Evolutionary conservation across 37 sponge, comb jelly and placozoan genomes (phyloP).

Genomic region (Aphrocallistes beatrix): DNA sequence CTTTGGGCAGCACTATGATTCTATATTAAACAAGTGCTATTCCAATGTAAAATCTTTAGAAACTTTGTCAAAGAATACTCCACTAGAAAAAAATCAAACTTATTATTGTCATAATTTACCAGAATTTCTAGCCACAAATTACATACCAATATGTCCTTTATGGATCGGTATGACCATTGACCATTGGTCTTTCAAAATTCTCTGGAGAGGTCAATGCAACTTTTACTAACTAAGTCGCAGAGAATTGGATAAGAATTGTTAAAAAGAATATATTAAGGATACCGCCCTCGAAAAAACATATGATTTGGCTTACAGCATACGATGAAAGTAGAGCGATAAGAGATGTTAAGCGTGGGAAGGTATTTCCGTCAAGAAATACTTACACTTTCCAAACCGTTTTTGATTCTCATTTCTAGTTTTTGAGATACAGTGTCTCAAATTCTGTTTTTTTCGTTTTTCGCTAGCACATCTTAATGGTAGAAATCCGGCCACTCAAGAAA

Average conservation of each 20-base stretch:
- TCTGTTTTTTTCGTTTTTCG: too few relatives aligned
- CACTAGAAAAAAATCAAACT: not conserved
- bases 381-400: too few relatives aligned
- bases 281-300: not conserved
- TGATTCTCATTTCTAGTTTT: too few relatives aligned
- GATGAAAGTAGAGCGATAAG: too few relatives aligned
- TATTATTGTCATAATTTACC: not conserved
- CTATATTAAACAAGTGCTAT: not conserved
- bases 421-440: too few relatives aligned
- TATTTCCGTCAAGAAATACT: too few relatives aligned
- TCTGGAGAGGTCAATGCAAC: not conserved
- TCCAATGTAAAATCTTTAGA: not conserved
- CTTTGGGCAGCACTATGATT: not conserved
- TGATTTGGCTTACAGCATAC: too few relatives aligned
- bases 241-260: not conserved
- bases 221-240: not conserved
- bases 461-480: too few relatives aligned
- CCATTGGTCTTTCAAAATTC: not conserved
- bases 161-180: not conserved
- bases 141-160: not conserved
- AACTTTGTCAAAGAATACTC: not conserved
- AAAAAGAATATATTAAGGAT: not conserved
- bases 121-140: not conserved
- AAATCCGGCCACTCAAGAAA: too few relatives aligned
- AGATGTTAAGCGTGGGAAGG: too few relatives aligned